Conservation (phyloP, 2,888 invertebrate species). For the Rhorus exstirpatorius region DNA sequence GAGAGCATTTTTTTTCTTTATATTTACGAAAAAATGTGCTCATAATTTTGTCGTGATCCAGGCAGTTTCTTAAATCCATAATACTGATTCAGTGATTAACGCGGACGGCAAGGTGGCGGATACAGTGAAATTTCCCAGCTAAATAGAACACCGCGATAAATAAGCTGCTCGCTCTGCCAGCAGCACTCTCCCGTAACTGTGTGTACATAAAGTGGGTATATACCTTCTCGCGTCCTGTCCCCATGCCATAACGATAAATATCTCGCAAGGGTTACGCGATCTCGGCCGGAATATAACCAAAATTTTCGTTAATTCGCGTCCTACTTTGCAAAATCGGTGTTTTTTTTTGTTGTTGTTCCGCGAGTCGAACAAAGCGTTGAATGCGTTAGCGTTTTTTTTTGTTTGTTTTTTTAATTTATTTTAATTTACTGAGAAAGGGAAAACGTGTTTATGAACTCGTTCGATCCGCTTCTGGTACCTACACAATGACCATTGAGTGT, state of each 20-base stretch:
- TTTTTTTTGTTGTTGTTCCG: too few relatives aligned
- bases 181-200: conserved; percentile 21
- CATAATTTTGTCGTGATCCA: not conserved
- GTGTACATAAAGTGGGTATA: not conserved
- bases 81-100: not conserved
- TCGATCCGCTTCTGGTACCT: not conserved
- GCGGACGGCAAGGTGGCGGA: conserved; percentile 42
- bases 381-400: not conserved
- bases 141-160: conserved; percentile 12
- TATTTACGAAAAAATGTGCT: conserved; percentile 15
- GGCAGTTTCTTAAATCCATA: not conserved
- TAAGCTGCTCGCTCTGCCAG: not conserved
- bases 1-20: too few relatives aligned
- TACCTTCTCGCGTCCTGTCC: not conserved
- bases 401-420: not conserved
- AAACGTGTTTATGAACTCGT: conserved; percentile 24
- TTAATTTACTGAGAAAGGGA: not conserved
- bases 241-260: conserved; percentile 15
- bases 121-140: conserved; percentile 40
- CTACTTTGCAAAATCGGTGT: conserved; percentile 4
- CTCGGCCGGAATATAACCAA: not conserved
- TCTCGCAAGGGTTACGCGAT: not conserved
- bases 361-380: not conserved
- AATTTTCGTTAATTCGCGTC: not conserved
- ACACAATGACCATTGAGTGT: conserved; percentile 63